Base-by-base conservation (phyloP, 2,888 invertebrate genomes). In the Sisyra nigra region DNA sequence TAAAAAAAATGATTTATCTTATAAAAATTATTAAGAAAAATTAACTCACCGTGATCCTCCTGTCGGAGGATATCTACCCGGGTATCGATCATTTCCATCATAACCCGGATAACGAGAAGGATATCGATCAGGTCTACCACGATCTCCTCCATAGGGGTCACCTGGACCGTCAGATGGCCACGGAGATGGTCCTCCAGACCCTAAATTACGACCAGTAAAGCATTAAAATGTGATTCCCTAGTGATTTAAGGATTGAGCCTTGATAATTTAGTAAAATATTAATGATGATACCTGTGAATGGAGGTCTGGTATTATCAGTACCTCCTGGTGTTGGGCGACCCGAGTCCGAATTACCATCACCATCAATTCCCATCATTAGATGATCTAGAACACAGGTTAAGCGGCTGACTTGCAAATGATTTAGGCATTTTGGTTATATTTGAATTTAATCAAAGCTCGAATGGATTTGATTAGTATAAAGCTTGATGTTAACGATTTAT, bases 301-400 rank as follows among this genome's bases (percentile, higher is more conserved):
- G 17, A 11, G 37, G 37, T 19, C 37, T 37, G 17, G 37, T 37
- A 37, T 19, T 37, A 37, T 37, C 37, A 37, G 42, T 40, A 9
- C 50, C 48, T 30, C 51, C 60, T 40, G 57, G 54, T 44, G 54
- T 52, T 36, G 48, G 50, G 42, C 52, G 52, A 15, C 48, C 45
- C 15, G 49, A 46, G 17, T 45, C 49, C 39, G 54, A 52, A 42
- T 57, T 58, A 44, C 47, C 53, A 42, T 57, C 59, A 44, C 47
- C 53, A 45, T 52, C 56, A 35, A 41, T 41, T 34, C 54, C 55
- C 48, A 62, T 63, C 49, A 64, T 61, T 52, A 63, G 61, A 51
- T 66, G 63, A 48, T 63, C 65, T 66, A 49, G 19, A 53, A 51
- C 41, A 43, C 24, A 24, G 24, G 24, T 24, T 24, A 24, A 24